Percentiles rank a stretch among this genome's conserved stretches.
phyloP scores from a whole-genome alignment of 2,888 invertebrate species.

The Crossocerus cetratus region DNA sequence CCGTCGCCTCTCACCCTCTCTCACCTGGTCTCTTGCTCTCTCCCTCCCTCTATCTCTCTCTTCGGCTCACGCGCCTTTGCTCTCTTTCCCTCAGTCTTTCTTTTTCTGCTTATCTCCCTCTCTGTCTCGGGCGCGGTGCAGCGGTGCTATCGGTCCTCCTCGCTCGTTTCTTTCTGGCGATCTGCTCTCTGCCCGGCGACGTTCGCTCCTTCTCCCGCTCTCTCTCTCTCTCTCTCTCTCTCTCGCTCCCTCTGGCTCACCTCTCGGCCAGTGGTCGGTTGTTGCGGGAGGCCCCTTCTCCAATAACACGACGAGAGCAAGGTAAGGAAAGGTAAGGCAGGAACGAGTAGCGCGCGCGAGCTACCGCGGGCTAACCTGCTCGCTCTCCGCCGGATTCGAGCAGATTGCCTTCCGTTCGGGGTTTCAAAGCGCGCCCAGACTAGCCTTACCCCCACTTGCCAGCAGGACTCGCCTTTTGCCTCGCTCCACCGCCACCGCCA shows the following conservation, averaged over 20 bases:
- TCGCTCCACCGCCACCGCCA: constrained; percentile 4
- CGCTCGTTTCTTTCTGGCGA: constrained; percentile 11
- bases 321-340: neutral
- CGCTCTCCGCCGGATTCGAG: constrained; percentile 76
- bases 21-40: constrained; percentile 12
- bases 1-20: constrained; percentile 21
- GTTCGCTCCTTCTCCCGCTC: constrained; percentile 19
- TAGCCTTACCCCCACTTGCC: constrained; percentile 67
- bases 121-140: neutral
- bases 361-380: constrained; percentile 65
- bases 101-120: neutral
- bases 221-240: constrained; percentile 21
- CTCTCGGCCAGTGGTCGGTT: constrained; percentile 8
- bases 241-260: constrained; percentile 17
- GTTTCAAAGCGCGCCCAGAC: constrained; percentile 75
- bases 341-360: constrained; percentile 35
- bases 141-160: neutral
- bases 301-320: constrained; percentile 38
- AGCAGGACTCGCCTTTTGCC: neutral
- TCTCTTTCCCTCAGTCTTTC: neutral
- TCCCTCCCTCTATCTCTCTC: neutral
- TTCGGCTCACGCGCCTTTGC: neutral
- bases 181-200: constrained; percentile 27
- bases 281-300: constrained; percentile 36
- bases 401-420: constrained; percentile 75